Percentiles rank a stretch among this genome's conserved stretches.
These are phyloP conservation scores for Danio kyathit DNA, from an alignment of 2,797 vertebrate species.

Conservation along the genomic window DNA sequence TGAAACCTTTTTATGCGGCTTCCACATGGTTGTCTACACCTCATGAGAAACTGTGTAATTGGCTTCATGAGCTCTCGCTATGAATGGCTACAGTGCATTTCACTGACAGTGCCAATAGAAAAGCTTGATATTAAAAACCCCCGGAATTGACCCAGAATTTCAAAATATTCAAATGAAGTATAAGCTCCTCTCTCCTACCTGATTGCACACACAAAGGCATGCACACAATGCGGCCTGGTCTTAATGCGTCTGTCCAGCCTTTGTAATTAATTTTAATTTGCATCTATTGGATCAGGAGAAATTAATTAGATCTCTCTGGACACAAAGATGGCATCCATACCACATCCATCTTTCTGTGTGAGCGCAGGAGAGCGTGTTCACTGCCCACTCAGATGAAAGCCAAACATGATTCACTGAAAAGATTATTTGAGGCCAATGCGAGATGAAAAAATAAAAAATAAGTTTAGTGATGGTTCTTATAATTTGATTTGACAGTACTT, in stretches of 20 bases:
- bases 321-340: constrained; percentile 34
- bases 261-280: constrained; percentile 55
- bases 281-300: constrained; percentile 49
- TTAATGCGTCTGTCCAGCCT: constrained; percentile 28
- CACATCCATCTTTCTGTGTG: constrained; percentile 36
- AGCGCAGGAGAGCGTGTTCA: constrained; percentile 8
- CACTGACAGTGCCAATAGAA: neutral
- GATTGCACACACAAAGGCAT: neutral
- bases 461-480: neutral
- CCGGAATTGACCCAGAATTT: constrained; percentile 13
- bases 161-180: constrained; percentile 3
- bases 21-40: constrained; percentile 14
- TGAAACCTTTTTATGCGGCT: constrained; percentile 6
- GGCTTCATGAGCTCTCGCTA: constrained; percentile 12
- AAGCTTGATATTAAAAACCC: constrained; percentile 22
- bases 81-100: neutral
- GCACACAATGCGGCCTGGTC: constrained; percentile 18
- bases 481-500: neutral
- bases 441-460: neutral
- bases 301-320: constrained; percentile 46
- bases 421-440: neutral
- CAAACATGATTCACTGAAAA: constrained; percentile 19
- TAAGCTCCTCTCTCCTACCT: neutral
- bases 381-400: constrained; percentile 6
- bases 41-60: constrained; percentile 30